Conservation (phyloP, 2,888 invertebrate genomes). For the Dynastes grantii region DNA sequence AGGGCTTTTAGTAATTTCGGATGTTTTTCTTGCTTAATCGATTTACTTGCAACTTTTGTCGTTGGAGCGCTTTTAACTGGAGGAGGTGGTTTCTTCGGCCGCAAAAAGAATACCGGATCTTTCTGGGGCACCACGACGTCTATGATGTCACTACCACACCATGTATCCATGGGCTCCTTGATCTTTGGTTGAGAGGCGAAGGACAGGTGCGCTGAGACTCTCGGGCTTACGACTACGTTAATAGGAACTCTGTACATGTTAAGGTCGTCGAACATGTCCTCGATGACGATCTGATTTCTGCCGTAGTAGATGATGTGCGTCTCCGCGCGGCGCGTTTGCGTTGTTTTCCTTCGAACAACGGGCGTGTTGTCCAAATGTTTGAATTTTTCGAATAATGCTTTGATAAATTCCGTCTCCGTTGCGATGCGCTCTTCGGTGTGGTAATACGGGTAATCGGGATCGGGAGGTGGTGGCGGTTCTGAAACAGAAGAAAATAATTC, state of each 20-base stretch:
- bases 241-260: constrained; percentile 50
- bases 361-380: constrained; percentile 45
- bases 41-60: background rate
- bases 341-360: constrained; percentile 36
- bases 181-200: constrained; percentile 22
- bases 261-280: constrained; percentile 48
- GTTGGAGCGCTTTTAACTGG: background rate
- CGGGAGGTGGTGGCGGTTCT: constrained; percentile 37
- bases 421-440: constrained; percentile 46
- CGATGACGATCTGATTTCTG: constrained; percentile 47
- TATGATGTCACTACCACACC: constrained; percentile 16
- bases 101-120: constrained; percentile 34
- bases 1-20: constrained; percentile 36
- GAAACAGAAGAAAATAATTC: constrained; percentile 22
- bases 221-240: constrained; percentile 37
- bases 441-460: constrained; percentile 42
- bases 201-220: constrained; percentile 45
- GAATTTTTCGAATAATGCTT: constrained; percentile 46
- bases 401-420: constrained; percentile 37
- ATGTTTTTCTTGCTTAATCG: constrained; percentile 23
- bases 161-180: constrained; percentile 40
- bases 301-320: constrained; percentile 40
- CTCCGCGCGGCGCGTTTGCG: constrained; percentile 45
- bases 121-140: constrained; percentile 30
- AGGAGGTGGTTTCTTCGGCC: constrained; percentile 22